Conservation (phyloP, 30 jellyfish, hydroid and myxozoan species). For the Pelagia noctiluca region DNA sequence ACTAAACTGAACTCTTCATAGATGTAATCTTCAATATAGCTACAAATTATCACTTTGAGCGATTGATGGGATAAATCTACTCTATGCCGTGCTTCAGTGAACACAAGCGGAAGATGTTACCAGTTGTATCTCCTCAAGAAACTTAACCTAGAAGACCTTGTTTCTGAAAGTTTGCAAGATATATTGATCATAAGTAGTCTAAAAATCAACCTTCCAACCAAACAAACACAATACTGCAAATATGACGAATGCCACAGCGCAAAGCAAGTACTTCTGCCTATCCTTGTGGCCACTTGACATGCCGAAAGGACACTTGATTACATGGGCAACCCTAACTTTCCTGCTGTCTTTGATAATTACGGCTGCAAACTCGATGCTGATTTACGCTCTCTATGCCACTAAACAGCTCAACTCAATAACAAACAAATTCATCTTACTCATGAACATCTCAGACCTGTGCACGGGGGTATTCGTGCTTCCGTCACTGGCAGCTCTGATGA, state of each 20-base stretch:
- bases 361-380: constrained; percentile 18
- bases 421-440: constrained; percentile 23
- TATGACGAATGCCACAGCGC: no score
- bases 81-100: no score
- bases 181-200: no score
- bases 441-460: constrained; percentile 46
- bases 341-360: constrained; percentile 17
- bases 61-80: no score
- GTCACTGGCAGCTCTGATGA: constrained; percentile 1
- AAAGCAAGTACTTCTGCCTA: no score
- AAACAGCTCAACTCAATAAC: constrained; percentile 36
- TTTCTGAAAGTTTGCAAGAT: no score
- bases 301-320: constrained; percentile 19
- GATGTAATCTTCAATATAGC: not conserved
- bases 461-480: constrained; percentile 35
- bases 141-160: no score
- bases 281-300: constrained; percentile 54
- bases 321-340: not conserved
- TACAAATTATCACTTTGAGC: not conserved
- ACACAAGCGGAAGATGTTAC: no score
- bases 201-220: no score
- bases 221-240: no score
- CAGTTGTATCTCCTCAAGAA: no score
- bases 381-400: constrained; percentile 32
- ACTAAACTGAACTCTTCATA: not conserved